Percentiles rank a stretch among this genome's conserved stretches.
Conservation (phyloP, 1,140 invertebrate species). For the Drosophila albomicans region DNA sequence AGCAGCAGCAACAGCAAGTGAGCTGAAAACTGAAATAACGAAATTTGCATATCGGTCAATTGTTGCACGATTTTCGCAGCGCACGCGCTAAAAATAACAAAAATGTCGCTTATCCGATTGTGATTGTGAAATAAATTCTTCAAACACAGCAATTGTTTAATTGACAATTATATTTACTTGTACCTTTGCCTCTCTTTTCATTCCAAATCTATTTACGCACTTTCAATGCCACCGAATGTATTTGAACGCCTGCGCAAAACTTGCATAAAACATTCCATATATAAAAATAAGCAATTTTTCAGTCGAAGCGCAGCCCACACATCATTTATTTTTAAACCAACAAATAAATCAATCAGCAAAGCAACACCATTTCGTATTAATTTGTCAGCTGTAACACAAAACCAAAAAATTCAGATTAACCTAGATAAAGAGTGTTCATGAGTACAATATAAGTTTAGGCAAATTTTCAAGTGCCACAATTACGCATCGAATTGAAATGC, state of each 20-base stretch:
- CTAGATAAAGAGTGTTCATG: slow-evolving; percentile 52
- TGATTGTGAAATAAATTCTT: slow-evolving; percentile 52
- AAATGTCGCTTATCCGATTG: slow-evolving; percentile 27
- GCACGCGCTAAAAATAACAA: slow-evolving; percentile 70
- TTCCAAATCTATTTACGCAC: slow-evolving; percentile 39
- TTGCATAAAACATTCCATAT: slow-evolving; percentile 27
- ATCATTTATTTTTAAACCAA: slow-evolving; percentile 71
- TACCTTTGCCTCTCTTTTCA: slow-evolving; percentile 5
- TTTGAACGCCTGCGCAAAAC: slow-evolving; percentile 42
- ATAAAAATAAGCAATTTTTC: slow-evolving; percentile 49
- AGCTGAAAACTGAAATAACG: slow-evolving; percentile 40
- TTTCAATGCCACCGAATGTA: slow-evolving; percentile 58
- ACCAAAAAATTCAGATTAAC: slow-evolving; percentile 73
- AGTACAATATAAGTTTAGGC: slow-evolving; percentile 14
- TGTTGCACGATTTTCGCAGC: slow-evolving; percentile 68
- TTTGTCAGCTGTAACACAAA: slow-evolving; percentile 68
- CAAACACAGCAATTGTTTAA: slow-evolving; percentile 14
- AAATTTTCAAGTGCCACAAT: slow-evolving; percentile 51
- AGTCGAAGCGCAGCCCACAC: slow-evolving; percentile 38
- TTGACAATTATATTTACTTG: slow-evolving; percentile 23
- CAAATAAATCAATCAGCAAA: slow-evolving; percentile 61
- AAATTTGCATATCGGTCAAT: slow-evolving; percentile 79
- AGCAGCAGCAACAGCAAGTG: slow-evolving; percentile 22
- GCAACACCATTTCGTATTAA: slow-evolving; percentile 22
- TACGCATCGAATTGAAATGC: slow-evolving; percentile 59